A percentile compares a stretch with the other conserved stretches of the same genome.
Evolutionary conservation across 2,113 vertebrate species (phyloP).

Genomic region (Phrynosoma blainvillii): DNA sequence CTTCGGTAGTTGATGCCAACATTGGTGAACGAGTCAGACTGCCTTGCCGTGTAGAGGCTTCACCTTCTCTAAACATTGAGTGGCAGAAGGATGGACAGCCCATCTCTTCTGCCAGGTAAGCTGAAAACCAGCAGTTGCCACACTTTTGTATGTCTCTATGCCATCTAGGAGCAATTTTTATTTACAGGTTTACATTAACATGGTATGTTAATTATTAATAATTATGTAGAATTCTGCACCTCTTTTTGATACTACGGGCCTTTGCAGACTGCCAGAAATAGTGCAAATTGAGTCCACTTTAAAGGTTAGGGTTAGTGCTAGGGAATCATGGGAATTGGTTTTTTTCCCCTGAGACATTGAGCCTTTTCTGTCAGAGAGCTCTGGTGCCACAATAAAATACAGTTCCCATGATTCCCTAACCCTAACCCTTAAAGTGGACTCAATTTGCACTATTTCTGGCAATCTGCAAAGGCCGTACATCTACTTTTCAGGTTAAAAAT

Average conservation of each 20-base stretch:
- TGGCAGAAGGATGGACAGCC: slow-evolving; percentile 87
- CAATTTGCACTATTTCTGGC: too few species aligned
- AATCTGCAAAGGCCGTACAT: too few species aligned
- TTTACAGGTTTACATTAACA: too few species aligned
- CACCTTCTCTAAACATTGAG: slow-evolving; percentile 73
- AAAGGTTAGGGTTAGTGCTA: too few species aligned
- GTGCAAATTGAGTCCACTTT: too few species aligned
- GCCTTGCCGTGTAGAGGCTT: slow-evolving; percentile 79
- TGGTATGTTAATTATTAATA: not conserved
- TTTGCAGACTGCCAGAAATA: too few species aligned
- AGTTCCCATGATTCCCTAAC: too few species aligned
- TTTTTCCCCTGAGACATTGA: too few species aligned
- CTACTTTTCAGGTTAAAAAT: slow-evolving; percentile 81
- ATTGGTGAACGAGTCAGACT: slow-evolving; percentile 81
- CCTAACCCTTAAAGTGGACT: too few species aligned
- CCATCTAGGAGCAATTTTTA: not conserved
- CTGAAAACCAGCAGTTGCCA: not conserved
- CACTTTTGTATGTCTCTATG: not conserved
- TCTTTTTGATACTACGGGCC: slow-evolving; percentile 12
- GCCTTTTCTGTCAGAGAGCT: too few species aligned
- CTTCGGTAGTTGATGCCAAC: slow-evolving; percentile 78
- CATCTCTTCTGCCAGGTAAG: slow-evolving; percentile 84
- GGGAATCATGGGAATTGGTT: too few species aligned
- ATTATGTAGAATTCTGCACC: not conserved
- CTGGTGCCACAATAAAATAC: too few species aligned